Conservation (phyloP, 2,113 vertebrate species). For the Erinaceus europaeus region DNA sequence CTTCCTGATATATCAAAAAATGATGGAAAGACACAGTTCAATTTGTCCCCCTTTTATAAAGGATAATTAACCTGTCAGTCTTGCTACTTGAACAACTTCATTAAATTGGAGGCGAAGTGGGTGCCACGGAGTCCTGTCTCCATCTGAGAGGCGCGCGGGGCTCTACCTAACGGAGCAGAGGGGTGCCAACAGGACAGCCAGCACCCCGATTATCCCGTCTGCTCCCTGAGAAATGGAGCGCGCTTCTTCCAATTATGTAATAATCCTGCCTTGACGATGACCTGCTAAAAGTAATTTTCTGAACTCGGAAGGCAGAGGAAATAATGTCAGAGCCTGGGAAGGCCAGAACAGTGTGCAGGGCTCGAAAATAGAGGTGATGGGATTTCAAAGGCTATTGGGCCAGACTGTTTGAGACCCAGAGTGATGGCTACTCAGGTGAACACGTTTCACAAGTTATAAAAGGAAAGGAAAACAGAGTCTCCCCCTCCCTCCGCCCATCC, state of each 20-base stretch:
- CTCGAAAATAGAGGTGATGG: slow-evolving; percentile 72
- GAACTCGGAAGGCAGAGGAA: slow-evolving; percentile 73
- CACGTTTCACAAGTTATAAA: slow-evolving; percentile 47
- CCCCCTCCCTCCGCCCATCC: accelerated
- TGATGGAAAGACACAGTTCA: slow-evolving; percentile 98
- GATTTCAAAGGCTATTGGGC: slow-evolving; percentile 40
- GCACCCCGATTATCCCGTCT: slow-evolving; percentile 23
- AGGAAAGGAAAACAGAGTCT: slow-evolving; percentile 31
- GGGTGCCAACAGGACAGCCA: slow-evolving; percentile 5
- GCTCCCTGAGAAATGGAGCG: slow-evolving; percentile 75
- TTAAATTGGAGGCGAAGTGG: slow-evolving; percentile 90
- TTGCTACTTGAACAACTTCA: slow-evolving; percentile 95
- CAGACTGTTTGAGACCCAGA: slow-evolving; percentile 38
- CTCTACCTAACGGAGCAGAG: slow-evolving; percentile 68
- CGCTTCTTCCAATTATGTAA: slow-evolving; percentile 82
- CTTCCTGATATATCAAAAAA: slow-evolving; percentile 92
- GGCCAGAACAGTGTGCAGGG: slow-evolving; percentile 46
- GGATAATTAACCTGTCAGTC: slow-evolving; percentile 99
- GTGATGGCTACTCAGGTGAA: slow-evolving; percentile 27
- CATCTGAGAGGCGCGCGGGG: slow-evolving; percentile 76
- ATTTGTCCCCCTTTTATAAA: slow-evolving; percentile 99
- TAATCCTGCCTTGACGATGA: slow-evolving; percentile 62
- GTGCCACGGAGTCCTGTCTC: slow-evolving; percentile 77
- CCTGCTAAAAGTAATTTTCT: slow-evolving; percentile 72
- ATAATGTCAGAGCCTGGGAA: slow-evolving; percentile 55